Evolutionary conservation across 92 coral and sea anemone species (phyloP), one percentile per base, ranked within the genome.

Genomic region (Bergia sp.): DNA sequence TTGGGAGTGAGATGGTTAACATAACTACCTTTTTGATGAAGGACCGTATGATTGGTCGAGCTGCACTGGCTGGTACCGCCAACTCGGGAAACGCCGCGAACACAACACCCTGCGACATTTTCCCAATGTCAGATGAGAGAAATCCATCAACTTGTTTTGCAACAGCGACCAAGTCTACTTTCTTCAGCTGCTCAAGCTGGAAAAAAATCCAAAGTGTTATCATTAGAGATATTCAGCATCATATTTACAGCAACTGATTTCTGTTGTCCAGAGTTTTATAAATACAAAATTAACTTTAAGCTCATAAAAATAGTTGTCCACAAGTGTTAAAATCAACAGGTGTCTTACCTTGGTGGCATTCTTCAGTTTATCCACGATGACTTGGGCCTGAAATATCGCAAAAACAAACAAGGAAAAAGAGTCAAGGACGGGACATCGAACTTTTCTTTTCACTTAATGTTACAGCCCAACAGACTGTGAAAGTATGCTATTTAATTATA

Each of bases 121-220:
- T 92, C 42, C 99, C 99, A 73, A 97, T 67, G 73, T 97, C 99
- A 18, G 99, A 93, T 1, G 99, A 92, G 81, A 97, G 94, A 89
- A 97, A 97, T 8, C 98, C 98, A 66, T 97, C 99, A 37, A 97
- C 76, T 2, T 91, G 92, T 43, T 95, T 93, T 23, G 93, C 97
- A 85, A 97, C 91, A 9, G 96, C 91, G 29, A 97, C 75, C 29
- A 97, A 45, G 84, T 97, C 99, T 5, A 72, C 95, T 72, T 91
- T 96, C 37, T 90, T 91, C 6, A 97, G 85, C 72, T 96, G 90
- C 20, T 93, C 89, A 81, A 97, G 92, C 96, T 97, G 92, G 23
- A 80, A 40, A 29, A 75, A 40, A 50, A 36, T 6, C 9, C 41
- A 16, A 37, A 45, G 57, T 41, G 64, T 13, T 15, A 36, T 11